These are phyloP conservation scores for Sphenodon punctatus DNA, from an alignment of 2,797 vertebrate species.

Conservation along the genomic window DNA sequence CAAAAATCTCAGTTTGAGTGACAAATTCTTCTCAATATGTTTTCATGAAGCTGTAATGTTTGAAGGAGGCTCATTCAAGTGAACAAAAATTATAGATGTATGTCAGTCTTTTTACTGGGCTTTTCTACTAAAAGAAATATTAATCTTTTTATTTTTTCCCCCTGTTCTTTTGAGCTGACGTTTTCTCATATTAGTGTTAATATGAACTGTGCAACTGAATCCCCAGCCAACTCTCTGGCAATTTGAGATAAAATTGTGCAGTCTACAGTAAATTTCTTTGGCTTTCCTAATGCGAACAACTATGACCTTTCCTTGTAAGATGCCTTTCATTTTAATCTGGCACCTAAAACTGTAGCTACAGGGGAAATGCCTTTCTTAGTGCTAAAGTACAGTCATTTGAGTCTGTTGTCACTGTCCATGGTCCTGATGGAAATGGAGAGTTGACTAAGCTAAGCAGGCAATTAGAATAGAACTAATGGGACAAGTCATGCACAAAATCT, in stretches of 20 bases:
- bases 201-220: too few relatives aligned
- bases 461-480: not conserved
- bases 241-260: too few relatives aligned
- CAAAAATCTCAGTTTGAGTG: not conserved
- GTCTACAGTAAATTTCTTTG: not conserved
- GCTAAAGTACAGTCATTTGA: fast-evolving
- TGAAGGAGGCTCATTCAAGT: not conserved
- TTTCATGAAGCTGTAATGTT: not conserved
- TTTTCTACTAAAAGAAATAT: not conserved
- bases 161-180: too few relatives aligned
- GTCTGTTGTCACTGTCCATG: not conserved
- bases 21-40: not conserved
- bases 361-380: fast-evolving
- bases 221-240: too few relatives aligned
- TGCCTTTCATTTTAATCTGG: not conserved
- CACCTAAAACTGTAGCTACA: fast-evolving
- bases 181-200: too few relatives aligned
- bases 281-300: not conserved
- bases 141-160: not conserved
- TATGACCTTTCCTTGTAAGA: not conserved
- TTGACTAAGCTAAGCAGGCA: too few relatives aligned
- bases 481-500: not conserved
- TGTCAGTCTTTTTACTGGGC: not conserved
- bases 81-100: not conserved
- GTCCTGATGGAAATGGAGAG: slow-evolving; percentile 2